Evolutionary conservation across 2,888 invertebrate genomes (phyloP).

Genomic region (Listrodromus nycthemerus): DNA sequence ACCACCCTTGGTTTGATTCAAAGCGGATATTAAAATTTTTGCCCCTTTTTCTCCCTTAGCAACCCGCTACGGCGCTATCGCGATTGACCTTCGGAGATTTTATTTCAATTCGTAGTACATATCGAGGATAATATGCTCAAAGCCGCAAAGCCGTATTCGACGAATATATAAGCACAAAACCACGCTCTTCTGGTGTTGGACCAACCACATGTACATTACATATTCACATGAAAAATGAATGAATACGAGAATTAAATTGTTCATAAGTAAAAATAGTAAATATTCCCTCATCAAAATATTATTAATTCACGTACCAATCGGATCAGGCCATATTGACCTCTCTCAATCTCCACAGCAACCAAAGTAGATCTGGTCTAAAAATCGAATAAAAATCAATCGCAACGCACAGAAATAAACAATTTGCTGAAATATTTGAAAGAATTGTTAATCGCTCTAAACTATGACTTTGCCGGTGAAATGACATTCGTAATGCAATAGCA

Average conservation of each 20-base stretch:
- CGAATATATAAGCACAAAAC: not conserved
- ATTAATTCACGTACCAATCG: not conserved
- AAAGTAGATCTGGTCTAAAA: not conserved
- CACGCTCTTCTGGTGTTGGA: not conserved
- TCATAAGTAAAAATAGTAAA: not conserved
- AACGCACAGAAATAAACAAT: not conserved
- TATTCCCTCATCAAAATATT: not conserved
- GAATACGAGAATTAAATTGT: not conserved
- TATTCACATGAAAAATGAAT: not conserved
- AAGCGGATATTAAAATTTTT: conserved; percentile 50
- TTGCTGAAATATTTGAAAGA: not conserved
- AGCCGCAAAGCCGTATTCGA: not conserved
- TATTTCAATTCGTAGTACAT: not conserved
- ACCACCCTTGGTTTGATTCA: conserved; percentile 28
- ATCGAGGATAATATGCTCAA: not conserved
- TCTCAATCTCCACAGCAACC: not conserved
- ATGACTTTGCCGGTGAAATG: too few relatives aligned
- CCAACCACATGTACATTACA: not conserved
- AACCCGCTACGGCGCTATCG: not conserved
- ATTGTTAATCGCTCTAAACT: too few relatives aligned
- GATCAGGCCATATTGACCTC: not conserved
- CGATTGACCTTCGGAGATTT: not conserved
- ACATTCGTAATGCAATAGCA: too few relatives aligned
- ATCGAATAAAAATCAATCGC: not conserved
- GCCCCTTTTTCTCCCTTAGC: not conserved